A percentile compares a stretch with the other conserved stretches of the same genome.
phyloP scores from a whole-genome alignment of 2,113 vertebrate species.

The Cyanoderma ruficeps region DNA sequence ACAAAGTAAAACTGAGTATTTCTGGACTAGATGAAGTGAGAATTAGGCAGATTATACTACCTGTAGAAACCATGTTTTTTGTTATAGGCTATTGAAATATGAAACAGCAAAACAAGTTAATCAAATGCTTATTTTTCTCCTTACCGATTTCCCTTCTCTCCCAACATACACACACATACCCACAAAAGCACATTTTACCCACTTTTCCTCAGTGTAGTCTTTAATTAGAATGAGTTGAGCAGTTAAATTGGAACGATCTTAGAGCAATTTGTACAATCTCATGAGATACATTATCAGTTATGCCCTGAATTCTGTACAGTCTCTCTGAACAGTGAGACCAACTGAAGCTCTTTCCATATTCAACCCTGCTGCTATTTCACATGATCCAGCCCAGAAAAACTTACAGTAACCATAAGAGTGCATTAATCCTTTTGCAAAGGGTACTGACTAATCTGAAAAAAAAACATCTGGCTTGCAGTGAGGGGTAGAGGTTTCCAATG shows the following conservation, averaged over 20 bases:
- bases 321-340: not conserved
- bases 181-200: not conserved
- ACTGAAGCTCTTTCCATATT: not conserved
- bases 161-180: not conserved
- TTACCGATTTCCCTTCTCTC: not conserved
- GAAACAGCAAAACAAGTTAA: slow-evolving; percentile 28
- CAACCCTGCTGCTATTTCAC: not conserved
- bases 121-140: slow-evolving; percentile 35
- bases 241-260: slow-evolving; percentile 12
- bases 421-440: not conserved
- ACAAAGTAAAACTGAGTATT: slow-evolving; percentile 50
- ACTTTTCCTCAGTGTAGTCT: not conserved
- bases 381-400: not conserved
- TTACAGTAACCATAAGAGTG: not conserved
- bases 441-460: not conserved
- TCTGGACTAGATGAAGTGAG: slow-evolving; percentile 30
- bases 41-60: not conserved
- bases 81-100: not conserved
- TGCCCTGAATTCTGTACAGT: not conserved
- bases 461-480: not conserved
- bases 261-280: slow-evolving; percentile 43
- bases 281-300: slow-evolving; percentile 26
- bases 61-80: not conserved
- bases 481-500: not conserved
- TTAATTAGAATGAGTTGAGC: slow-evolving; percentile 41